These are phyloP conservation scores for Erinaceus europaeus DNA, from an alignment of 2,113 vertebrate species.

Conservation along the genomic window DNA sequence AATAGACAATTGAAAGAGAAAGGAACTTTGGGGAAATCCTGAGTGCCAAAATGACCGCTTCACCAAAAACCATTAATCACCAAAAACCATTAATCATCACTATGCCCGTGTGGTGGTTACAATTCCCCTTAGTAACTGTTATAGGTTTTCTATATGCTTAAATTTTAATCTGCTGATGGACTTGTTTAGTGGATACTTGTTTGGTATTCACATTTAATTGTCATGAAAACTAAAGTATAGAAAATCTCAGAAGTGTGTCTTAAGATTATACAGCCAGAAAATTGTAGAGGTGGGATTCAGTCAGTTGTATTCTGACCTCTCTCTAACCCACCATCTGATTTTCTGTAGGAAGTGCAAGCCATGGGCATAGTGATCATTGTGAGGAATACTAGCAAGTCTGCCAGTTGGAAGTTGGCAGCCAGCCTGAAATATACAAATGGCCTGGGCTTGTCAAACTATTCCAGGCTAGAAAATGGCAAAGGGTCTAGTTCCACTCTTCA, in stretches of 20 bases:
- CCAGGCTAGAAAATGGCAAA: neutral
- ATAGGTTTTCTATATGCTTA: neutral
- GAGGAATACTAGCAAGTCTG: neutral
- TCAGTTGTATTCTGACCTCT: neutral
- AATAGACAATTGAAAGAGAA: neutral
- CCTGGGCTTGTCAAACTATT: slow-evolving; percentile 24
- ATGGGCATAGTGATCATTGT: neutral
- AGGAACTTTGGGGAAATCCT: neutral
- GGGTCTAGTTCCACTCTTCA: neutral
- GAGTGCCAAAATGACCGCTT: neutral
- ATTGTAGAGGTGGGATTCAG: neutral
- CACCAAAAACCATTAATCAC: neutral
- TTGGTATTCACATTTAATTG: slow-evolving; percentile 9
- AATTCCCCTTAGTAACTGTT: no score
- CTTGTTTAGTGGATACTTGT: neutral
- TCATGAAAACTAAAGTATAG: neutral
- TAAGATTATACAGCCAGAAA: neutral
- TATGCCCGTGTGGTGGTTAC: neutral
- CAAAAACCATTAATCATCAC: neutral
- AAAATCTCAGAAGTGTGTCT: neutral
- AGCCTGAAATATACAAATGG: neutral
- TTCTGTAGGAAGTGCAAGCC: neutral
- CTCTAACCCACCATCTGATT: neutral
- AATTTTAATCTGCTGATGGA: neutral
- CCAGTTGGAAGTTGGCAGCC: neutral